A percentile compares a stretch with the other conserved stretches of the same genome.
Conservation (phyloP, 1,140 invertebrate species). For the Cyrtorhinus lividipennis region DNA sequence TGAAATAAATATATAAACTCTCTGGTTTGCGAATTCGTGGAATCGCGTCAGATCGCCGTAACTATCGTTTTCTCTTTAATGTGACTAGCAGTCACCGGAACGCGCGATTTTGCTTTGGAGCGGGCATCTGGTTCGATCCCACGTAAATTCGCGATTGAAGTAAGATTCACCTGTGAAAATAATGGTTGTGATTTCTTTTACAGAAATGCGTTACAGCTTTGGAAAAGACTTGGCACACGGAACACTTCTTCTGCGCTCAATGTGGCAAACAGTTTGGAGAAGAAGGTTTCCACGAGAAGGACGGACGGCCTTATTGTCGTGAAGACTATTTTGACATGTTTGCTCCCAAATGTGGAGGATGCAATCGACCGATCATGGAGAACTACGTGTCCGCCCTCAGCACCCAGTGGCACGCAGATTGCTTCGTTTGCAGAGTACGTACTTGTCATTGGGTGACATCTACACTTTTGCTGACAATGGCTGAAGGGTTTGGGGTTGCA, state of each 20-base stretch:
- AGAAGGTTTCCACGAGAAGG: conserved; percentile 88
- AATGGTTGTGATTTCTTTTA: conserved; percentile 17
- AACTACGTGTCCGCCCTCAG: conserved; percentile 98
- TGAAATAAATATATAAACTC: no score
- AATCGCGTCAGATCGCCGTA: no score
- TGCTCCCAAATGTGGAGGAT: conserved; percentile 96
- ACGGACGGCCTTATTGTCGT: conserved; percentile 86
- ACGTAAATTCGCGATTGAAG: no score
- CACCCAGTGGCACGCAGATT: conserved; percentile 97
- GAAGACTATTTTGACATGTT: conserved; percentile 98
- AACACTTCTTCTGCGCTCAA: conserved; percentile 98
- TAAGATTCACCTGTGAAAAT: background rate
- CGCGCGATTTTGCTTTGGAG: no score
- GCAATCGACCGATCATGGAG: conserved; percentile 92
- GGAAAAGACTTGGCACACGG: conserved; percentile 98
- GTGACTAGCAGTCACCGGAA: no score
- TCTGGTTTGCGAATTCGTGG: no score
- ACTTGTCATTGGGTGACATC: no score
- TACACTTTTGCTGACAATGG: background rate
- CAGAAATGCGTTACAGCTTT: conserved; percentile 98
- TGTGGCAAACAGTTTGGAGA: conserved; percentile 95
- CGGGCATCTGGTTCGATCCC: no score
- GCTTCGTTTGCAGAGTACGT: conserved; percentile 98
- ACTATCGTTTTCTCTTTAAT: no score
- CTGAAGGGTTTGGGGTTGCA: background rate